A percentile compares a stretch with the other conserved stretches of the same genome.
Evolutionary conservation across 2,888 invertebrate genomes (phyloP).

Genomic region (Drosophila paranaensis): DNA sequence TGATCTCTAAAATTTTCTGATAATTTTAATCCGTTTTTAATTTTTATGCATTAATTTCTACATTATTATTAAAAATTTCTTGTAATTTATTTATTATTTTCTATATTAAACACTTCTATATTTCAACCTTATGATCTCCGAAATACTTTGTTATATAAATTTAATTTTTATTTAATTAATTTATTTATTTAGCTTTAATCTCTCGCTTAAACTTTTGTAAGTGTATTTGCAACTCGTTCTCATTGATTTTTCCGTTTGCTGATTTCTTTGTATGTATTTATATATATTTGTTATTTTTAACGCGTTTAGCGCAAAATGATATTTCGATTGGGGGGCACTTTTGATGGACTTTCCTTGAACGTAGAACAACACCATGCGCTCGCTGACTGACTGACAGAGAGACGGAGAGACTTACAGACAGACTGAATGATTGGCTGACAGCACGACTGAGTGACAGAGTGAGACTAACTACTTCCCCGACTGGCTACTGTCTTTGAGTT

Average conservation of each 20-base stretch:
- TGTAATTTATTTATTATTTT: too few relatives aligned
- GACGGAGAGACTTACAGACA: not conserved
- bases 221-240: slow-evolving; percentile 30
- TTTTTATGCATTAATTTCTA: too few relatives aligned
- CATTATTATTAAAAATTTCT: too few relatives aligned
- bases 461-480: slow-evolving; percentile 28
- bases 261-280: not conserved
- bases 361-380: slow-evolving; percentile 20
- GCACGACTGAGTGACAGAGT: slow-evolving; percentile 28
- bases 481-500: slow-evolving; percentile 7
- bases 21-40: too few relatives aligned
- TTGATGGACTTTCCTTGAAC: slow-evolving; percentile 57
- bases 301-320: slow-evolving; percentile 40
- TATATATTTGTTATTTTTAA: slow-evolving; percentile 43
- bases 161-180: too few relatives aligned
- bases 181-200: not conserved
- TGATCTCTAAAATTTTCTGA: too few relatives aligned
- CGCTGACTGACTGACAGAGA: slow-evolving; percentile 9
- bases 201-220: not conserved
- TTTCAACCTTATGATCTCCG: not conserved
- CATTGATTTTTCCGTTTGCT: not conserved
- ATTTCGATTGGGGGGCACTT: slow-evolving; percentile 48
- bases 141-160: not conserved
- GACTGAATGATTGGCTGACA: slow-evolving; percentile 23
- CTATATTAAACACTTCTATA: too few relatives aligned